These are phyloP conservation scores for Tethea ocularis DNA, from an alignment of 2,888 invertebrate species.

Conservation along the genomic window DNA sequence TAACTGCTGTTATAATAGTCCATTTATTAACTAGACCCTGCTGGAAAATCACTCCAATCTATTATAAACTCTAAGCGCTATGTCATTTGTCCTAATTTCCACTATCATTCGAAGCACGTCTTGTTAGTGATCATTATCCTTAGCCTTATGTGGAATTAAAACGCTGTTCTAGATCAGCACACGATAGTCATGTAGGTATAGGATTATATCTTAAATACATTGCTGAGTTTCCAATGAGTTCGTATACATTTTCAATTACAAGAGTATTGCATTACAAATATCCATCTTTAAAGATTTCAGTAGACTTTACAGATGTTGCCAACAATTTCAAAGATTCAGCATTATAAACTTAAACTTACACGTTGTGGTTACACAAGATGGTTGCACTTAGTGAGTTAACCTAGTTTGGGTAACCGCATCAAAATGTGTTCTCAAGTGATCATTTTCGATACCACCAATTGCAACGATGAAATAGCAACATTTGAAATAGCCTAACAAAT, in stretches of 20 bases:
- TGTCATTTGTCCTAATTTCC: neutral
- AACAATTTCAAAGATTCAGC: neutral
- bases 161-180: neutral
- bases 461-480: neutral
- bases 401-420: slow-evolving; percentile 1
- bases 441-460: neutral
- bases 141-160: neutral
- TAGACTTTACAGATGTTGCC: neutral
- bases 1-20: neutral
- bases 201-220: neutral
- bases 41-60: neutral
- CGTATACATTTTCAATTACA: neutral
- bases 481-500: neutral
- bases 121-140: neutral
- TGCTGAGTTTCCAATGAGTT: neutral
- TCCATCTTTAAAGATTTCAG: neutral
- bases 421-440: neutral
- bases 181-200: neutral
- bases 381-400: neutral
- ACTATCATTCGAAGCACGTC: neutral
- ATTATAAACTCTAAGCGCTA: neutral
- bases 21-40: no score
- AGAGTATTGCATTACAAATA: neutral
- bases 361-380: slow-evolving; percentile 6
- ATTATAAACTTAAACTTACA: neutral